Conservation (phyloP, 2,113 vertebrate species). For the Macrotus californicus region DNA sequence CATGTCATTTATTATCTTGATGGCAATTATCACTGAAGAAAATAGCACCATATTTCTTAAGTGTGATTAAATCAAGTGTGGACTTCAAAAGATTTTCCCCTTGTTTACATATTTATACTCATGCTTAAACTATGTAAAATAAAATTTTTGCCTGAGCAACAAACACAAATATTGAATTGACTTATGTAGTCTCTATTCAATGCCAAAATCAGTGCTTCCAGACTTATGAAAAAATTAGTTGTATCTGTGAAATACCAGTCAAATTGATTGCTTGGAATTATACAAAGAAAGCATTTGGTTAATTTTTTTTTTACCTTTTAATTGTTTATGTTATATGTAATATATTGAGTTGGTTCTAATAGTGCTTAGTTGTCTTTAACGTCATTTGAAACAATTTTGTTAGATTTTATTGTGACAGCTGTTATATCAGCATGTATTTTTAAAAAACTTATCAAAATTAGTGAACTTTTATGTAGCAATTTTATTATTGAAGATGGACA, state of each 20-base stretch:
- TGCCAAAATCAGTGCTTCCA: background rate
- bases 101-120: background rate
- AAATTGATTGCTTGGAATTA: slow-evolving; percentile 18
- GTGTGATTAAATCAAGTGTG: background rate
- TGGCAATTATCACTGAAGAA: background rate
- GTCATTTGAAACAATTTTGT: too few species aligned
- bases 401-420: too few species aligned
- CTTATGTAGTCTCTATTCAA: background rate
- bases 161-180: background rate
- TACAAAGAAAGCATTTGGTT: background rate
- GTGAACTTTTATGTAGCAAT: too few species aligned
- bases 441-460: too few species aligned
- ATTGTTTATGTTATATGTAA: background rate
- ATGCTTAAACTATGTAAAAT: background rate
- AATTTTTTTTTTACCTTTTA: background rate
- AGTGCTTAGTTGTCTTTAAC: too few species aligned
- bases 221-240: background rate
- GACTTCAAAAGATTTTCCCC: background rate
- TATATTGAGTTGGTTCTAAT: background rate
- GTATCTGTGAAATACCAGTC: background rate
- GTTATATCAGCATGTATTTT: too few species aligned
- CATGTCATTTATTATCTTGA: background rate
- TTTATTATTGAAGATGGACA: too few species aligned
- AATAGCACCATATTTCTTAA: background rate
- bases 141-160: background rate